Evolutionary conservation across 2,888 invertebrate species (phyloP).

Genomic region (Drosophila mimetica): DNA sequence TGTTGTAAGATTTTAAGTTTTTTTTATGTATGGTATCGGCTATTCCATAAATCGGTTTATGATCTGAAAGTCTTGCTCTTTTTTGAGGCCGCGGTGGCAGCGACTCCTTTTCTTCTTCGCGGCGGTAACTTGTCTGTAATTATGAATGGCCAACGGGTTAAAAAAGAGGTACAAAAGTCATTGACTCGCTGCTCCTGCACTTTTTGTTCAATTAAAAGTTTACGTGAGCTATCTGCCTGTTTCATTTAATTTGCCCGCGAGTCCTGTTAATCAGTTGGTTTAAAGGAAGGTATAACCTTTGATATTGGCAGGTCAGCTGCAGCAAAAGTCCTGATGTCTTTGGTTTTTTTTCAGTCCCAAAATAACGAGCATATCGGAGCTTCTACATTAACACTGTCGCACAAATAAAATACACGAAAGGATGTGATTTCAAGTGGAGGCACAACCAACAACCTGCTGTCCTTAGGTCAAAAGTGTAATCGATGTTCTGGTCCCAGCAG

Average conservation of each 20-base stretch:
- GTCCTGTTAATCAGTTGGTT: constrained; percentile 51
- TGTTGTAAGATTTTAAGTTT: neutral
- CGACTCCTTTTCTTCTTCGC: constrained; percentile 45
- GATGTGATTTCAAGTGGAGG: neutral
- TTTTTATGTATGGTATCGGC: neutral
- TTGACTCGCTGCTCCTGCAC: constrained; percentile 24
- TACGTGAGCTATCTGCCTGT: constrained; percentile 59
- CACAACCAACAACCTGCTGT: constrained; percentile 10
- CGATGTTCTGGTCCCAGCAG: constrained; percentile 5
- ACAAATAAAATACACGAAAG: neutral
- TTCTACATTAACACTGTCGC: neutral
- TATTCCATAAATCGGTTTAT: neutral
- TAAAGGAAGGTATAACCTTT: constrained; percentile 23
- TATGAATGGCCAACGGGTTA: constrained; percentile 68
- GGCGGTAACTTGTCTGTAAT: constrained; percentile 57
- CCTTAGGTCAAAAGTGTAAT: constrained; percentile 23
- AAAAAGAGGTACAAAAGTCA: constrained; percentile 35
- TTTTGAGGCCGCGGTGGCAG: constrained; percentile 13
- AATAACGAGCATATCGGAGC: no score
- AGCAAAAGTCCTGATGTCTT: neutral
- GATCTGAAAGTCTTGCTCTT: neutral
- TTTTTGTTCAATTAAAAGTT: constrained; percentile 70
- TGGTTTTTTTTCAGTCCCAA: no score
- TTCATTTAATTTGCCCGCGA: constrained; percentile 56
- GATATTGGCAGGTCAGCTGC: constrained; percentile 33